These are phyloP conservation scores for Onychorhynchus coronatus DNA, from an alignment of 2,113 vertebrate genomes.

Conservation along the genomic window DNA sequence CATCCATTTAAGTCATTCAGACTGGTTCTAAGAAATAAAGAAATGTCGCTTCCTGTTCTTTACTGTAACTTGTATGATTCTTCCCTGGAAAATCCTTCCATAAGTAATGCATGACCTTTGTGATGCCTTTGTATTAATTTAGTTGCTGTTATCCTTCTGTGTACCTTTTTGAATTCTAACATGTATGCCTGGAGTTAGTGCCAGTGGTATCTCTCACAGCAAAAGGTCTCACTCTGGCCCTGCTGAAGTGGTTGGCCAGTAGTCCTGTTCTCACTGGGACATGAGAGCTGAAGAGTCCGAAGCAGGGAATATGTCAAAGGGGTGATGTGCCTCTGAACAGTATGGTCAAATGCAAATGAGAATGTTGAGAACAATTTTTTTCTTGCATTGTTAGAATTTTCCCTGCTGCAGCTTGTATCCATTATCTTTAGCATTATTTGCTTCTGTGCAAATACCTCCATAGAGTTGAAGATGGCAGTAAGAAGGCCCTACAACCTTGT, in stretches of 20 bases:
- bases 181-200: neutral
- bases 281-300: neutral
- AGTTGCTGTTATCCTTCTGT: neutral
- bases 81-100: neutral
- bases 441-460: neutral
- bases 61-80: neutral
- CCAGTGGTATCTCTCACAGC: accelerated
- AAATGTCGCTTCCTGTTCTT: neutral
- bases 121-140: neutral
- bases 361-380: neutral
- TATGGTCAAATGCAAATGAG: neutral
- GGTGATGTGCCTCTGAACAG: accelerated
- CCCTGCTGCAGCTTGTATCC: neutral
- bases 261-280: neutral
- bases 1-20: neutral
- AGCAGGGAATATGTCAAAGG: neutral
- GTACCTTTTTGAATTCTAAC: neutral
- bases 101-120: neutral
- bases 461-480: neutral
- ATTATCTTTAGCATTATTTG: neutral
- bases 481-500: neutral
- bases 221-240: neutral
- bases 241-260: neutral
- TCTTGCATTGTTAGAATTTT: neutral
- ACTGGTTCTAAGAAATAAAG: neutral